Evolutionary conservation across 2,797 vertebrate genomes (phyloP), one percentile per base, ranked within the genome.

Genomic region (Sebastes iracundus): DNA sequence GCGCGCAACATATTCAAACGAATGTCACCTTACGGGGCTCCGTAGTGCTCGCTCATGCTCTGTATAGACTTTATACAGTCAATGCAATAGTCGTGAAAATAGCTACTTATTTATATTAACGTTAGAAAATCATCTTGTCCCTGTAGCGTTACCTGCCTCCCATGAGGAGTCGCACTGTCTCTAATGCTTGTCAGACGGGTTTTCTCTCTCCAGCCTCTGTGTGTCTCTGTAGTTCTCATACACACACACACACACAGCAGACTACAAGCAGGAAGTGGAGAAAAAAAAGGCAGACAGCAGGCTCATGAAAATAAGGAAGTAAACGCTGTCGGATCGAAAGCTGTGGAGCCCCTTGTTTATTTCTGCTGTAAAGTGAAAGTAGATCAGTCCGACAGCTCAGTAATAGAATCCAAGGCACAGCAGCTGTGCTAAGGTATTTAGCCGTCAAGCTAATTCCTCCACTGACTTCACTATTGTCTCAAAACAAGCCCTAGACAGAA

Each of bases 271-370:
- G 90, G 94, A 94, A 94, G 90, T 90, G 71, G 78, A 61, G 35
- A 6, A 33, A 71, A 74, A 84, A 84, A 60, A 70, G 75, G 16
- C 23, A 59, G 32, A 59, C n/a, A 77, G 79, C 66, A 77, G 81
- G 82, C 84, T 32, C 68, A 86, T 71, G 60, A 88, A 88, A 95
- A 95, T 33, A 91, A 88, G 95, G 95, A 96, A 95, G 95, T 94
- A 81, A 92, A 86, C 55, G 66, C 42, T 33, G 72, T 79, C 59
- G 74, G 28, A 8, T 30, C 55, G 25, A 53, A 80, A 38, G 55
- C 59, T 32, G 46, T 38, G 35, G 14, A 82, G 64, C 20, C 33
- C 6, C n/a, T 55, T 14, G 14, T 61, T 58, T 68, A 6, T 38
- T 38, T 38, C 58, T 76, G 49, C 71, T 77, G 32, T 56, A 53